phyloP scores from a whole-genome alignment of 2,797 vertebrate species.

The Sebastolobus alascanus region DNA sequence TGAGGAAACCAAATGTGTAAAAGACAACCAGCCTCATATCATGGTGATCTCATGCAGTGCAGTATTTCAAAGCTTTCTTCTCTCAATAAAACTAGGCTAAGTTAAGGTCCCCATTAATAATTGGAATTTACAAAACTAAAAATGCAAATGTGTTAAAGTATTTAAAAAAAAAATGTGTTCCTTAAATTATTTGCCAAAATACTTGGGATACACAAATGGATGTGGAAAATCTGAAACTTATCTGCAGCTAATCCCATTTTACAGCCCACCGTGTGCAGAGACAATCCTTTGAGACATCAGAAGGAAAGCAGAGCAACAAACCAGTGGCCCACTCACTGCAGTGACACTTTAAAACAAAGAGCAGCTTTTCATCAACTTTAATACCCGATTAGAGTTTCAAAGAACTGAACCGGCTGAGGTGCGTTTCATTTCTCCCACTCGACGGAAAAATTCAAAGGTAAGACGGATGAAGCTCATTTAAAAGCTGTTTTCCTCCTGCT shows the following conservation, averaged over 20 bases:
- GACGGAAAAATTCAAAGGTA: neutral
- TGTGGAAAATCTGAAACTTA: neutral
- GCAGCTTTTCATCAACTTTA: constrained; percentile 16
- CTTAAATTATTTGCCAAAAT: neutral
- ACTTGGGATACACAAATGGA: neutral
- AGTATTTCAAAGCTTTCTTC: neutral
- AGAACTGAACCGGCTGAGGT: neutral
- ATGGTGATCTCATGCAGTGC: neutral
- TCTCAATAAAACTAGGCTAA: neutral
- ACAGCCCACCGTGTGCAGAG: neutral
- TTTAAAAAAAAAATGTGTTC: neutral
- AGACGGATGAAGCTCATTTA: constrained; percentile 5
- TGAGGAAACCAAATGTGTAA: neutral
- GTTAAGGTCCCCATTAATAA: neutral
- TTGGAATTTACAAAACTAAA: neutral
- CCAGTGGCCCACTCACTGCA: neutral
- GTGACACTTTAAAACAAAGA: constrained; percentile 19
- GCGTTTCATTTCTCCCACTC: constrained; percentile 1
- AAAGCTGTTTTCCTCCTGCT: constrained; percentile 9
- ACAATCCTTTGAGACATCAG: constrained; percentile 21
- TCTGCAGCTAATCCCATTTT: constrained; percentile 15
- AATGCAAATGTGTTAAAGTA: neutral
- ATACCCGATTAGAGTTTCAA: neutral
- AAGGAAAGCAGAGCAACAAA: constrained; percentile 14
- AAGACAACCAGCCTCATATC: neutral